Conservation (phyloP, 2,888 invertebrate species). For the Cacoxenus indagator region DNA sequence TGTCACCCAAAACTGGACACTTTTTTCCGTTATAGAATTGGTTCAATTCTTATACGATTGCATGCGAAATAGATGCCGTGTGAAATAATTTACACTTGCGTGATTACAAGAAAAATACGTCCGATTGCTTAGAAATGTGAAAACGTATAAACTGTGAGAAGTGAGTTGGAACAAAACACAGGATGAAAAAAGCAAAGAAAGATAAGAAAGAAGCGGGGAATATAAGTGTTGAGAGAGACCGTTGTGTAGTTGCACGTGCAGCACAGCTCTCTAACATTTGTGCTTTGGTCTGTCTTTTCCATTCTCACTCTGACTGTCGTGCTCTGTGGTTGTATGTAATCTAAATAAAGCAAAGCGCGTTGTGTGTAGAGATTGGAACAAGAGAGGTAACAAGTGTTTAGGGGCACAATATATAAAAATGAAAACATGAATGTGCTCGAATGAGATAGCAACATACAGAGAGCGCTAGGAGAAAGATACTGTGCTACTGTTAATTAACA, state of each 20-base stretch:
- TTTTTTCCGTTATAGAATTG: neutral
- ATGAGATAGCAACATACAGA: constrained; percentile 12
- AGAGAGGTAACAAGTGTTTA: constrained; percentile 16
- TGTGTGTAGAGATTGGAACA: neutral
- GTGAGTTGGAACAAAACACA: neutral
- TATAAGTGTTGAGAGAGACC: neutral
- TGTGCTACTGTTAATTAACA: constrained; percentile 34
- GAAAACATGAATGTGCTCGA: constrained; percentile 9
- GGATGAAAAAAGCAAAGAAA: neutral
- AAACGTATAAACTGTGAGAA: neutral
- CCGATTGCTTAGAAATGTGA: neutral
- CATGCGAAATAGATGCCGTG: constrained; percentile 15
- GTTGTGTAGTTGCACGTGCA: neutral
- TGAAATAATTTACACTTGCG: neutral
- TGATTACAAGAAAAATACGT: neutral
- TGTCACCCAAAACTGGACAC: neutral
- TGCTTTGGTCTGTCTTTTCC: neutral
- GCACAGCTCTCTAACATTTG: neutral
- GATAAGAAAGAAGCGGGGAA: no score
- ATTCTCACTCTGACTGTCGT: neutral
- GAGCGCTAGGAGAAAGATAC: neutral
- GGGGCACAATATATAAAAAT: neutral
- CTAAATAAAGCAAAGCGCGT: neutral
- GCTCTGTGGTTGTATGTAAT: neutral
- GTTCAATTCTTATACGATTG: constrained; percentile 20